Conservation (phyloP, 2,113 vertebrate species). For the Serinus canaria region DNA sequence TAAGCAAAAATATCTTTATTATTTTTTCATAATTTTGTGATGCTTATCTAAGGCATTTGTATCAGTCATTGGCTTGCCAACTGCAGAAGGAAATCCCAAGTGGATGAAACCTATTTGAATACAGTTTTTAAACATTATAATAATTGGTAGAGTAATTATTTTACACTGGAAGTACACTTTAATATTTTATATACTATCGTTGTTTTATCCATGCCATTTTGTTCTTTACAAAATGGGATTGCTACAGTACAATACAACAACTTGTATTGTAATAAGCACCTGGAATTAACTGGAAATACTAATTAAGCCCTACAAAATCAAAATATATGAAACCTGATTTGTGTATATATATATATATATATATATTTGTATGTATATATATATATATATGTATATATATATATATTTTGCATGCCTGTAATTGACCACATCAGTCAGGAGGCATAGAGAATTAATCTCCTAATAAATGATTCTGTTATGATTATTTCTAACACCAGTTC, state of each 20-base stretch:
- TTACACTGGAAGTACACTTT: constrained; percentile 12
- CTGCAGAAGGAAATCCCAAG: constrained; percentile 2
- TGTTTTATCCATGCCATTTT: constrained; percentile 9
- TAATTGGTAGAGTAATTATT: constrained; percentile 45
- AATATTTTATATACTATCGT: constrained; percentile 19
- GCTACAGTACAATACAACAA: background rate
- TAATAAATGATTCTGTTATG: background rate
- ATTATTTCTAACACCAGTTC: background rate
- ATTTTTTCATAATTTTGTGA: background rate
- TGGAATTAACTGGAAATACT: background rate
- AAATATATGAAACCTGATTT: background rate
- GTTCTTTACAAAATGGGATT: background rate
- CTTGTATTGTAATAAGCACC: background rate
- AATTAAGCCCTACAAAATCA: background rate
- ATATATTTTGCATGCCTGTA: background rate
- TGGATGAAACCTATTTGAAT: constrained; percentile 23
- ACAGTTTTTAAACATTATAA: constrained; percentile 24
- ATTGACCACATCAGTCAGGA: background rate
- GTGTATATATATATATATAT: too few relatives aligned
- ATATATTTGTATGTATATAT: too few relatives aligned
- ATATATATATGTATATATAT: too few relatives aligned
- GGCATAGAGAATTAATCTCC: background rate
- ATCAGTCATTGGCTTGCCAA: background rate
- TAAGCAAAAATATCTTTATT: background rate
- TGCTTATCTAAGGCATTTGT: background rate